Evolutionary conservation across 1,140 invertebrate genomes (phyloP).

Genomic region (Trichomalopsis sarcophagae): DNA sequence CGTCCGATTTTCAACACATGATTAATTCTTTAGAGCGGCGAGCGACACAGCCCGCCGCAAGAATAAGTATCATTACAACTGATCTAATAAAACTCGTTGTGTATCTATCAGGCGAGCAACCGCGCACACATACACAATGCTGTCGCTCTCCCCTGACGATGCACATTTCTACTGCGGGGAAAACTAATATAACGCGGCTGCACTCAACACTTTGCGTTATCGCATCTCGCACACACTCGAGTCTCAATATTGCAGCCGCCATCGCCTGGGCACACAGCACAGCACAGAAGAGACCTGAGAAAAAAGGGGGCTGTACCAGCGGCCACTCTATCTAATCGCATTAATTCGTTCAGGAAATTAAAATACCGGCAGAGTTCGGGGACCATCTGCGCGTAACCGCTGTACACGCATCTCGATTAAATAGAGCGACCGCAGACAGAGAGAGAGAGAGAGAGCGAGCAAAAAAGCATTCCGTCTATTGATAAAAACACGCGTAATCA

Average conservation of each 20-base stretch:
- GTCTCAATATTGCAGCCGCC: slow-evolving; percentile 7
- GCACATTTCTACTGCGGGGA: neutral
- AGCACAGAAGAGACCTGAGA: neutral
- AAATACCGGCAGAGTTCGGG: slow-evolving; percentile 16
- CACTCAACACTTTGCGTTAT: slow-evolving; percentile 19
- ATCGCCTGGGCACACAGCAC: neutral
- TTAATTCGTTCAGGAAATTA: slow-evolving; percentile 48
- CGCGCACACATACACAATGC: neutral
- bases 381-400: slow-evolving; percentile 1
- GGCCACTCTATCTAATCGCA: slow-evolving; percentile 32
- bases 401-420: neutral
- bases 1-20: neutral
- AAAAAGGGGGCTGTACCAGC: neutral
- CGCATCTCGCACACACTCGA: neutral
- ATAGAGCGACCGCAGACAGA: neutral
- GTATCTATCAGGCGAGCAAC: neutral
- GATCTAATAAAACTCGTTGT: neutral
- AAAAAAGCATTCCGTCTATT: neutral
- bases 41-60: neutral
- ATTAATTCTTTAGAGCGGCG: neutral
- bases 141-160: neutral
- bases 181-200: slow-evolving; percentile 4
- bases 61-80: neutral
- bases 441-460: neutral
- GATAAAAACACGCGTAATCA: neutral